Evolutionary conservation across 2,797 vertebrate species (phyloP), one percentile per base, ranked within the genome.

Genomic region (Percopsis omiscomaycus): DNA sequence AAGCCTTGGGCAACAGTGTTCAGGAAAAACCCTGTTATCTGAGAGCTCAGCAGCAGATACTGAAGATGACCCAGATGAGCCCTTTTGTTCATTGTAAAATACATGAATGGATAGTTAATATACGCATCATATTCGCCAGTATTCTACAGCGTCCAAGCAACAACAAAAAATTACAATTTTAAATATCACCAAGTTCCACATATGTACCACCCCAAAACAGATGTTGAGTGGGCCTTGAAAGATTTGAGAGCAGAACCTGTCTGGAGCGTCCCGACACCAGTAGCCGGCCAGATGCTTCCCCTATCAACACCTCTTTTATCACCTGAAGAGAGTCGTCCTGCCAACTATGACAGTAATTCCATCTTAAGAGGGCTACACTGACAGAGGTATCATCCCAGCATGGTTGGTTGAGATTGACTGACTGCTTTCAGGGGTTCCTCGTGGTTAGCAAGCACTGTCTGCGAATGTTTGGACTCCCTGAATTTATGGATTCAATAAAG

Each of bases 301-400:
- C 79, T 81, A 88, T 92, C 89, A 91, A 86, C 90, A 90, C 87
- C 88, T 91, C 86, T 83, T 89, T 89, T 84, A 89, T 91, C 86
- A 86, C 88, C 75, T 88, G 76, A 87, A 86, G 85, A 89, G 78
- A 88, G 81, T 79, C 85, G 70, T 91, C 84, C 86, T 84, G 80
- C 84, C 86, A 87, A 87, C 84, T 88, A 80, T 92, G 88, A 91
- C 89, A 90, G 89, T 89, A 87, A 89, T 91, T 91, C 89, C 74
- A 77, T 47, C 64, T 86, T 37, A 86, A 89, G 86, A 87, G 86
- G 84, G 80, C 83, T 88, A 84, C 88, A 90, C 86, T 87, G 88
- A 91, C 80, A 82, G 88, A 85, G 79, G 69, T 55, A 71, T 84
- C 84, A 71, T 64, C 80, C 49, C 72, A 53, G 71, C 76, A 68